Evolutionary conservation across 2,888 invertebrate species (phyloP), one percentile per base, ranked within the genome.

Genomic region (Abrostola triplasia): DNA sequence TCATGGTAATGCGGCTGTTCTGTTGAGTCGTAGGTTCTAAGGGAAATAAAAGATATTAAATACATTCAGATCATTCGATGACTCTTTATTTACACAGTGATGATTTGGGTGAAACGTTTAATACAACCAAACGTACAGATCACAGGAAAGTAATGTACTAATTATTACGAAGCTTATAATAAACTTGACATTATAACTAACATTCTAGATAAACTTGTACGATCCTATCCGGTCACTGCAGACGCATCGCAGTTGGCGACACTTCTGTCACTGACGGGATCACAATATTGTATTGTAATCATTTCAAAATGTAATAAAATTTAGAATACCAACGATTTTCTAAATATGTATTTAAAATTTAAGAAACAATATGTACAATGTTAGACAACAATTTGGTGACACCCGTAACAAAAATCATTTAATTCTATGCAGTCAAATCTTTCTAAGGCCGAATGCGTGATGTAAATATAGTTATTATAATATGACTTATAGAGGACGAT

Each of bases 341-440:
- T 86, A 84, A 72, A 81, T 47, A 47, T 78, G 78, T 84, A 80
- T 80, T 79, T 78, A 83, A 79, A 81, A 78, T 84, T 84, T 84
- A 84, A 78, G 82, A 88, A 86, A 86, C 84, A 85, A 86, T 86
- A 85, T 83, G 63, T 84, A 86, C 83, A 83, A 81, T 77, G 68
- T 73, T 80, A 81, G 73, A 81, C 80, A 82, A 83, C 75, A 73
- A 81, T 78, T 73, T 70, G 68, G 68, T 74, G 73, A 75, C 79
- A 83, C 73, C 80, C 80, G 77, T 81, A 81, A 83, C 72, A 75
- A 78, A 83, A 78, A 72, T 74, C 59, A 59, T 67, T 82, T 81
- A 87, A 90, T 92, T 93, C 92, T 89, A 94, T 93, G 94, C 94
- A 94, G 94, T 93, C 93, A 94, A 94, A 94, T 94, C 94, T 92